Evolutionary conservation across 2,888 invertebrate genomes (phyloP), one percentile per base, ranked within the genome.

Genomic region (Polyommatus icarus): DNA sequence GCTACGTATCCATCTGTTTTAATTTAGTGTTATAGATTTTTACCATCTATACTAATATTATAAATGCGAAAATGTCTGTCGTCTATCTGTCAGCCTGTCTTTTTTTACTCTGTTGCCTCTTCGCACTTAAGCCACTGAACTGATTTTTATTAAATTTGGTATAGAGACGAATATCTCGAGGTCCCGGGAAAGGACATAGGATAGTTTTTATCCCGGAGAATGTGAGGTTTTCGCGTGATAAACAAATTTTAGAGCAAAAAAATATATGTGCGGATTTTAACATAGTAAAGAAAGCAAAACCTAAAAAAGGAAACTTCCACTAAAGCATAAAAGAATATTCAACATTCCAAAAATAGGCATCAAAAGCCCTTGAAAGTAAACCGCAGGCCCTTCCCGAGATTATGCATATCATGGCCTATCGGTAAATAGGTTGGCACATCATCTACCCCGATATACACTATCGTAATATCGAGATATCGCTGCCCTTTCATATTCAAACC

Each of bases 301-400:
- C 59, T 59, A 59, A 10, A 20, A 59, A 59, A 20, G 1, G n/a
- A 72, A 40, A 36, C 12, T 36, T 7, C 76, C 76, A 76, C 77
- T 78, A 78, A 79, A 81, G 78, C 78, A 81, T 80, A 79, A 78
- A 81, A 81, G 76, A 78, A 77, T 77, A 78, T 79, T 83, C 40
- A 36, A 40, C n/a, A 40, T 72, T 72, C 73, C 0, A 24, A 80
- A 81, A 71, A 50, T 79, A 76, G 75, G 79, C 81, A 81, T 79
- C 78, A 71, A 32, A 81, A 71, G 84, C 84, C 84, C 84, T 84
- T 83, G 84, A 83, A 78, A 77, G 79, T 80, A 80, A 79, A 83
- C 82, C 82, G 80, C 80, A 79, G 80, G 86, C 91, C 90, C 89
- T 91, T 89, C 89, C 88, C 87, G 81, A 91, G 91, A 91, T 92